A percentile compares a stretch with the other conserved stretches of the same genome.
Evolutionary conservation across 2,113 vertebrate species (phyloP).

Genomic region (Leuciscus idus): DNA sequence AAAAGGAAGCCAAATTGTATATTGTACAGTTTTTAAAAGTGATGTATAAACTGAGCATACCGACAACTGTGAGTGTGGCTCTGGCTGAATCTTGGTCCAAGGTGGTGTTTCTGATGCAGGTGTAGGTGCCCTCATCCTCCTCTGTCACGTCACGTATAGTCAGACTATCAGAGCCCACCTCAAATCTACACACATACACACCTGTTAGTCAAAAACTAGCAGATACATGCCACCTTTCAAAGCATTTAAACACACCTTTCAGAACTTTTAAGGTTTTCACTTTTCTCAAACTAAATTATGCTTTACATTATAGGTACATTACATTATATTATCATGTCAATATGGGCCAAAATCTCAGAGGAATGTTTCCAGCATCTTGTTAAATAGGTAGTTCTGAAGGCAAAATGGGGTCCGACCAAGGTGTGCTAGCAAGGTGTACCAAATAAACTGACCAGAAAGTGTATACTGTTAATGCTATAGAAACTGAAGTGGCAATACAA

Average conservation of each 20-base stretch:
- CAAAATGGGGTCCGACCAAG: too few species aligned
- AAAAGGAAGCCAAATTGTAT: neutral
- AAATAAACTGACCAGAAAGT: too few species aligned
- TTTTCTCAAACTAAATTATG: neutral
- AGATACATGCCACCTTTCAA: neutral
- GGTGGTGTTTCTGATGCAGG: conserved; percentile 90
- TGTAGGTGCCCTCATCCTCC: conserved; percentile 88
- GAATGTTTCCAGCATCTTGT: too few species aligned
- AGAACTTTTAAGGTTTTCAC: neutral
- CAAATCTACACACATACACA: conserved; percentile 78
- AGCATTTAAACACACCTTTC: neutral
- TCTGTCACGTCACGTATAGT: conserved; percentile 84
- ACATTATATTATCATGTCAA: too few species aligned
- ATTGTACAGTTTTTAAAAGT: neutral
- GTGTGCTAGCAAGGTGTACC: too few species aligned
- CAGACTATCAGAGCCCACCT: conserved; percentile 82
- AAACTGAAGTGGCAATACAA: too few species aligned
- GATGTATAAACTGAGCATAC: conserved; percentile 71
- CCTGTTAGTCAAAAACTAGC: neutral
- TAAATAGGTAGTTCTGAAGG: too few species aligned
- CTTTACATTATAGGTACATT: too few species aligned
- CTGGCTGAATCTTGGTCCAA: conserved; percentile 92
- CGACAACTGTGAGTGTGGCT: conserved; percentile 90
- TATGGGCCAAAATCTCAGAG: too few species aligned
- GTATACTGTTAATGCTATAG: too few species aligned